Percentiles rank a stretch among this genome's conserved stretches.
These are phyloP conservation scores for Autographa gamma DNA, from an alignment of 2,888 invertebrate species.

Conservation along the genomic window DNA sequence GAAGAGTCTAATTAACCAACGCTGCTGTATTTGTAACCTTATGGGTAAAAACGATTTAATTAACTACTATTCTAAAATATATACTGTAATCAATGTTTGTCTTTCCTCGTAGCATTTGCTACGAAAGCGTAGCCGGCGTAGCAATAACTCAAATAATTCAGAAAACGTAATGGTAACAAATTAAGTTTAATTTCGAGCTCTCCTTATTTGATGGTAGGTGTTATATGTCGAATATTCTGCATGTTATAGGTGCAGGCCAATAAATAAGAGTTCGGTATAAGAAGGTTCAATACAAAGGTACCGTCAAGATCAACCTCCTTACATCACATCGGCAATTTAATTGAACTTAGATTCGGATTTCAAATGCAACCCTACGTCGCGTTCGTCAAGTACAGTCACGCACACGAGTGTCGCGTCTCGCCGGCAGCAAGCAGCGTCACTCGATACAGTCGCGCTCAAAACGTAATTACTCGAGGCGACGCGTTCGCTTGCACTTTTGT, in stretches of 20 bases:
- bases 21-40: not conserved
- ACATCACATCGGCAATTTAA: not conserved
- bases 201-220: too few species aligned
- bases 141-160: not conserved
- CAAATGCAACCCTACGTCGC: not conserved
- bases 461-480: conserved; percentile 47
- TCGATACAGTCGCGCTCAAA: conserved; percentile 47
- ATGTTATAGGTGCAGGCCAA: not conserved
- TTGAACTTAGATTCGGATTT: not conserved
- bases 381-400: conserved; percentile 28
- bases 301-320: not conserved
- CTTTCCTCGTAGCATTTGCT: not conserved
- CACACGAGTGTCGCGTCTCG: conserved; percentile 41
- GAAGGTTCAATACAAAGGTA: not conserved
- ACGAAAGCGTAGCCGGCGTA: not conserved
- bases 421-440: conserved; percentile 30
- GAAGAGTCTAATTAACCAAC: not conserved
- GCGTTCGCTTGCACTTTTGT: conserved; percentile 54
- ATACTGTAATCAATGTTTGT: not conserved
- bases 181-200: too few species aligned
- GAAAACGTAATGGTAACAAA: too few species aligned
- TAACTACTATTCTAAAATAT: not conserved
- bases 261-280: not conserved
- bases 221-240: too few species aligned
- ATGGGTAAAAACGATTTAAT: too few species aligned